phyloP scores from a whole-genome alignment of 2,113 vertebrate species.

The Rhipidura dahli region DNA sequence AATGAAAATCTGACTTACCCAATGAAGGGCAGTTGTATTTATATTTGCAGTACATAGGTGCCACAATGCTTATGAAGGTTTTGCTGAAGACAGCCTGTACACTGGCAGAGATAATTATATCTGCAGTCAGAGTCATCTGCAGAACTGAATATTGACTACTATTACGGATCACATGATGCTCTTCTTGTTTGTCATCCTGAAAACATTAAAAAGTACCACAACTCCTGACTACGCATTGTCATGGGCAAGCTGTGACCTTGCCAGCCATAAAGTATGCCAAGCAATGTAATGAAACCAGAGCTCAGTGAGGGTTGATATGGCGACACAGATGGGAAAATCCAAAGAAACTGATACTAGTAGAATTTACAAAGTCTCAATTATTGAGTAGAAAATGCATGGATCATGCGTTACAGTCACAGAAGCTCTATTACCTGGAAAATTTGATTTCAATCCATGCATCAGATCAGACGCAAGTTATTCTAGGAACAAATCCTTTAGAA shows the following conservation, averaged over 20 bases:
- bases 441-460: neutral
- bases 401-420: neutral
- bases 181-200: neutral
- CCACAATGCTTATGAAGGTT: neutral
- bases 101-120: neutral
- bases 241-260: neutral
- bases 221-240: rapidly evolving
- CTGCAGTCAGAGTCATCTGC: neutral
- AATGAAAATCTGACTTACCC: neutral
- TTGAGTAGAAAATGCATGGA: neutral
- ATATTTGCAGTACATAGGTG: neutral
- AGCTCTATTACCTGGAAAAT: neutral
- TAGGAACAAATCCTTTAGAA: neutral
- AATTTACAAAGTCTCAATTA: neutral
- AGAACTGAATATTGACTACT: neutral
- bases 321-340: neutral
- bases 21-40: neutral
- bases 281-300: neutral
- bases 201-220: neutral
- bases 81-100: neutral
- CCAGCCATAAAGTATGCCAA: neutral
- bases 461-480: neutral
- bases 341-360: neutral
- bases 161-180: neutral
- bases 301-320: neutral